Base-by-base conservation (phyloP, 2,113 vertebrate genomes). In the Dermatemys mawii region DNA sequence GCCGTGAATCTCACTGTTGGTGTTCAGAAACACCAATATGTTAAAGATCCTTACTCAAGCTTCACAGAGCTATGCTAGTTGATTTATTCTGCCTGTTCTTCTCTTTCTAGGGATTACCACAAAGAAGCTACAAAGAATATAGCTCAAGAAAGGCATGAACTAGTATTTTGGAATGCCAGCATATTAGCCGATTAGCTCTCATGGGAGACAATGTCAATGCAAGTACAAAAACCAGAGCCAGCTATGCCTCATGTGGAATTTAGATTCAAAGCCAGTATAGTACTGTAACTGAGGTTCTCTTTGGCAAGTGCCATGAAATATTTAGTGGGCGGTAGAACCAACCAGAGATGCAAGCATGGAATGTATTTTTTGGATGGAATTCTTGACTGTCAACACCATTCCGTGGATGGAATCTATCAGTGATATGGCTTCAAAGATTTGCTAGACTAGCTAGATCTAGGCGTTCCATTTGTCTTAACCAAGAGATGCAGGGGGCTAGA, bases 161-260 rank as follows among this genome's bases (percentile, higher is more conserved):
- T 27, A 81, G 8, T 44, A 95, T 44, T 95, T 92, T 90, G 60
- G 41, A 93, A 96, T 78, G 53, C 90, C n/a, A 91, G 81, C 67
- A 32, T 46, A 92, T 81, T 86, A 85, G 81, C 49, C 88, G 41
- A 76, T 55, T 81, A 83, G 81, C 92, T 96, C 83, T 95, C 60
- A 73, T 70, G 55, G 19, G 53, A 29, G 29, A 5, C 85, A 41
- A 54, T 83, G 67, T 81, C 84, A 94, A 35, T n/a, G 85, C 41
- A 95, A 75, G 1, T 81, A 83, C 32, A 91, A 70, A 92, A 83
- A 6, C 7, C 57, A 93, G 53, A 83, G 50, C 32, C 86, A 70
- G 79, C 94, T 90, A 78, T 16, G 70, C 7, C 21, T 51, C 35
- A 13, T 57, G 38, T 80, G 67, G 19, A 41, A 91, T 78, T 78